These are phyloP conservation scores for Biston stratarius DNA, from an alignment of 2,888 invertebrate species.

Conservation along the genomic window DNA sequence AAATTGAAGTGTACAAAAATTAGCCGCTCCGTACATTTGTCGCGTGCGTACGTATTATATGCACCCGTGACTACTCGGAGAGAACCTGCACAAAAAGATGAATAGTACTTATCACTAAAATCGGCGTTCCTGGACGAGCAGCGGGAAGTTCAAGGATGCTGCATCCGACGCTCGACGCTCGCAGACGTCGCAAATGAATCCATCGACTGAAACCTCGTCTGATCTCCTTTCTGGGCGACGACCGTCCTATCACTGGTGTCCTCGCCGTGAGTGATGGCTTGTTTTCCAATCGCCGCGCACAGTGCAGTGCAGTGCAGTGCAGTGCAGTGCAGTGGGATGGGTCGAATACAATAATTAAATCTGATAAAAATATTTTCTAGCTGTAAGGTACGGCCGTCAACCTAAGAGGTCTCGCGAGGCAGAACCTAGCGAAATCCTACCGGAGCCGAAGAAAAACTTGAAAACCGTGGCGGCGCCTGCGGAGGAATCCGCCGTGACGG, in stretches of 20 bases:
- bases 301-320: conserved; percentile 53
- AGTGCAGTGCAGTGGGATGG: conserved; percentile 50
- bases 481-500: background rate
- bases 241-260: conserved; percentile 1
- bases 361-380: conserved; percentile 77
- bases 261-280: conserved; percentile 46
- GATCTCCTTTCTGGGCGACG: background rate
- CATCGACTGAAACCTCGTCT: too few relatives aligned
- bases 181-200: too few relatives aligned
- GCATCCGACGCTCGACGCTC: too few relatives aligned
- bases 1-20: too few relatives aligned
- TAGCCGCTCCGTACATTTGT: too few relatives aligned
- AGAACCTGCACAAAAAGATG: too few relatives aligned
- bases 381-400: conserved; percentile 98
- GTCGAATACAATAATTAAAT: background rate
- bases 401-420: conserved; percentile 95
- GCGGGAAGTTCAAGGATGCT: too few relatives aligned
- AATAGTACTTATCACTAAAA: too few relatives aligned
- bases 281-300: conserved; percentile 69
- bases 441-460: conserved; percentile 49
- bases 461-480: conserved; percentile 3
- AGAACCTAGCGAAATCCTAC: conserved; percentile 54
- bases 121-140: too few relatives aligned
- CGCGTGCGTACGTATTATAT: too few relatives aligned
- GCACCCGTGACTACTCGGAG: too few relatives aligned